Evolutionary conservation across 2,888 invertebrate species (phyloP).

Genomic region (Rugalucina vietnamica): DNA sequence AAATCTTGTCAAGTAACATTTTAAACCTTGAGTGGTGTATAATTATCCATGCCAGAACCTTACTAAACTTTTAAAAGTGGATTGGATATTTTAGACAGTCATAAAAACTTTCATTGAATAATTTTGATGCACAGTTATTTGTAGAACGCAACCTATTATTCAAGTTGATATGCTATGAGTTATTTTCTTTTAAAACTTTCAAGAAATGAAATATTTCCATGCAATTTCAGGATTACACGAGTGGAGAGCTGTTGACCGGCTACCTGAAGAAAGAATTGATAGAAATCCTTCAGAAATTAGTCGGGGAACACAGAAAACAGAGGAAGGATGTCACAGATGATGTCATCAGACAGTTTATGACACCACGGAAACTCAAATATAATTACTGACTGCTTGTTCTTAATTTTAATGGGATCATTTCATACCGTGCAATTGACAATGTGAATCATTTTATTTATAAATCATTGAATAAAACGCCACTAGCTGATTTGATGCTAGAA

Average conservation of each 20-base stretch:
- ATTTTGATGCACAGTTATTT: too few species aligned
- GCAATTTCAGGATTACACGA: constrained; percentile 89
- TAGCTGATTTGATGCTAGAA: neutral
- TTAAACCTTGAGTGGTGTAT: too few species aligned
- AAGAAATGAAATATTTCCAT: neutral
- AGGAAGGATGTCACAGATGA: constrained; percentile 94
- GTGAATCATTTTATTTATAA: neutral
- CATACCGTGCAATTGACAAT: neutral
- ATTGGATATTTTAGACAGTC: too few species aligned
- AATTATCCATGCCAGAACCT: too few species aligned
- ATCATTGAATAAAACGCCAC: neutral
- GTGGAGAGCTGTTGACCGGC: constrained; percentile 95
- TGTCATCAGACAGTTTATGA: constrained; percentile 92
- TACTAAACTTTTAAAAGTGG: too few species aligned
- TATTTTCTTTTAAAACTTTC: too few species aligned
- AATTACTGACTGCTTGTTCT: constrained; percentile 66
- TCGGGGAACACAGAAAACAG: constrained; percentile 92
- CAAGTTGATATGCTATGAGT: too few species aligned
- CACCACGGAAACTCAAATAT: constrained; percentile 88
- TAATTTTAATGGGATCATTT: neutral
- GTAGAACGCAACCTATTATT: too few species aligned
- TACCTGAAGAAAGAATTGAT: constrained; percentile 97
- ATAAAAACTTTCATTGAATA: too few species aligned
- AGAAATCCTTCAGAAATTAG: constrained; percentile 90
- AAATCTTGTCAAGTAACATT: too few species aligned